Evolutionary conservation across 1,140 invertebrate species (phyloP).

Genomic region (Bombus sibiricus): DNA sequence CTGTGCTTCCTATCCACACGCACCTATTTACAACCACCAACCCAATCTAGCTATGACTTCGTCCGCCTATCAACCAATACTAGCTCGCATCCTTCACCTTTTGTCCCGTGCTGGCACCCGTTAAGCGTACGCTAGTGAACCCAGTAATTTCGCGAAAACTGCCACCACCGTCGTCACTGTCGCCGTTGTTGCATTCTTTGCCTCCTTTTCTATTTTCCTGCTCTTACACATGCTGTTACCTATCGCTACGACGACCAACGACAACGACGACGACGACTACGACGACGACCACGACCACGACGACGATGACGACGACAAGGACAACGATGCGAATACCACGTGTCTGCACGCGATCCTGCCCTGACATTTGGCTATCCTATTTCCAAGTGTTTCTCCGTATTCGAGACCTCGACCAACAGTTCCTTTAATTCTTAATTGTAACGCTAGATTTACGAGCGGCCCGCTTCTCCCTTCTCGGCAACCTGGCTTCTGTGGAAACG

Average conservation of each 20-base stretch:
- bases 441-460: background rate
- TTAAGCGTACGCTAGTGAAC: constrained; percentile 52
- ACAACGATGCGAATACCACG: constrained; percentile 51
- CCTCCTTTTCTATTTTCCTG: constrained; percentile 22
- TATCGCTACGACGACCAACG: background rate
- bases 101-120: constrained; percentile 29
- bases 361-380: constrained; percentile 43
- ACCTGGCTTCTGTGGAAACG: background rate
- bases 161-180: constrained; percentile 59
- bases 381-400: background rate
- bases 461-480: background rate
- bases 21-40: background rate
- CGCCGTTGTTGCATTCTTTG: constrained; percentile 43
- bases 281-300: constrained; percentile 19
- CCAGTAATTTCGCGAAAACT: constrained; percentile 68
- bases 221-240: background rate
- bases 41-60: background rate
- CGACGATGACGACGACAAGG: constrained; percentile 38
- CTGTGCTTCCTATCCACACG: constrained; percentile 14
- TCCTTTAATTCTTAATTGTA: constrained; percentile 38
- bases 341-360: constrained; percentile 62
- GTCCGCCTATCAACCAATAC: constrained; percentile 5
- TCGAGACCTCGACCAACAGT: background rate
- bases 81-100: background rate
- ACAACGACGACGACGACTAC: no score